A percentile compares a stretch with the other conserved stretches of the same genome.
Evolutionary conservation across 2,113 vertebrate species (phyloP).

Genomic region (Anolis carolinensis): DNA sequence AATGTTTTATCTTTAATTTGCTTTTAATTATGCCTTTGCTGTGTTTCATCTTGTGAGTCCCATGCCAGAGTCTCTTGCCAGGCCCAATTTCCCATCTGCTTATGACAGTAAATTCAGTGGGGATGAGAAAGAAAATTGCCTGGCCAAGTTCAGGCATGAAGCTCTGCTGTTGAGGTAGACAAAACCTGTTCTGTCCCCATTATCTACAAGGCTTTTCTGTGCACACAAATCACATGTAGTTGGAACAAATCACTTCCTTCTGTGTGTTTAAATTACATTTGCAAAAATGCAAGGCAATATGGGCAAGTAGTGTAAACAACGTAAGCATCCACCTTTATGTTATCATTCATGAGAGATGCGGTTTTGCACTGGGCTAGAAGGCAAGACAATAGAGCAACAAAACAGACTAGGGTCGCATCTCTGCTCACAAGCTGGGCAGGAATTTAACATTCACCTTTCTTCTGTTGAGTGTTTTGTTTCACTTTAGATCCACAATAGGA

Average conservation of each 20-base stretch:
- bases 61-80: conserved; percentile 61
- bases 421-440: background rate
- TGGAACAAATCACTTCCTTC: conserved; percentile 28
- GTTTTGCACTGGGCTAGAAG: background rate
- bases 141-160: conserved; percentile 62
- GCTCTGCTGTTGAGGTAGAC: conserved; percentile 45
- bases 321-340: background rate
- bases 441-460: background rate
- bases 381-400: background rate
- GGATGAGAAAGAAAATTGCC: conserved; percentile 64
- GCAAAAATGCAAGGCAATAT: background rate
- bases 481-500: no score
- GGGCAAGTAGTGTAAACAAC: conserved; percentile 9
- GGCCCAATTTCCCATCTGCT: conserved; percentile 50
- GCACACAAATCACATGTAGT: conserved; percentile 51
- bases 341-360: background rate
- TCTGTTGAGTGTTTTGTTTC: no score
- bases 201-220: conserved; percentile 29
- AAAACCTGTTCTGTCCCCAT: background rate
- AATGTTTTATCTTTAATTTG: conserved; percentile 57
- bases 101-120: conserved; percentile 61
- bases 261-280: conserved; percentile 29
- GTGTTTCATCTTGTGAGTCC: conserved; percentile 36
- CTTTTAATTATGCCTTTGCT: conserved; percentile 55
- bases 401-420: background rate